Evolutionary conservation across 2,888 invertebrate genomes (phyloP).

Genomic region (Heliconius cydno): DNA sequence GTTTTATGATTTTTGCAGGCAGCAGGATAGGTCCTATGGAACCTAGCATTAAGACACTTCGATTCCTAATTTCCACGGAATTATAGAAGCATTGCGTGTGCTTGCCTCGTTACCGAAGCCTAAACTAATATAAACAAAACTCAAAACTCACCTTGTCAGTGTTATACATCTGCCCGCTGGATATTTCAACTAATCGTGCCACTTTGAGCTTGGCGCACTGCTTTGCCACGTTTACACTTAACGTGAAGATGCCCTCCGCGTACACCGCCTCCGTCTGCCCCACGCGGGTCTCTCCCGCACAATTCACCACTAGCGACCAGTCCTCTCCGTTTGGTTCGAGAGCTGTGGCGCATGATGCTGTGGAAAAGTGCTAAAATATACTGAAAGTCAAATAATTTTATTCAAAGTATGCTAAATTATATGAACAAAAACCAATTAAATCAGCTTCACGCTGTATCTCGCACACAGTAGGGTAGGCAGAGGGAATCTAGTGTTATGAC

Average conservation of each 20-base stretch:
- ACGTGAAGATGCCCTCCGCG: constrained; percentile 92
- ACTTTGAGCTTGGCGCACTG: constrained; percentile 88
- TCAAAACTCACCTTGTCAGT: constrained; percentile 87
- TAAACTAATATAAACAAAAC: background rate
- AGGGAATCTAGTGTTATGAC: background rate
- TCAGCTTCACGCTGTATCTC: too few relatives aligned
- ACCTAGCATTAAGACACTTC: too few relatives aligned
- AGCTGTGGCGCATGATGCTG: constrained; percentile 92
- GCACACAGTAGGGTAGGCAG: too few relatives aligned
- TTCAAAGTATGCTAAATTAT: too few relatives aligned
- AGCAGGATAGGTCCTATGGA: too few relatives aligned
- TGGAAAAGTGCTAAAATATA: constrained; percentile 50
- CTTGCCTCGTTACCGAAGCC: too few relatives aligned
- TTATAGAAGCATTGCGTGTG: too few relatives aligned
- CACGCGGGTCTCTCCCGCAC: constrained; percentile 95
- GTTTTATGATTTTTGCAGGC: too few relatives aligned
- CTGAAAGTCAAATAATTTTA: too few relatives aligned
- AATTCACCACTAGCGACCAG: constrained; percentile 93
- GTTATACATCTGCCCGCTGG: constrained; percentile 91
- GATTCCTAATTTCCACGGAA: too few relatives aligned
- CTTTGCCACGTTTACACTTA: constrained; percentile 92
- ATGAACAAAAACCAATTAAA: too few relatives aligned
- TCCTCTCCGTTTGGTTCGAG: constrained; percentile 84
- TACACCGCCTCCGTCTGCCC: constrained; percentile 96
- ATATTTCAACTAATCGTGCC: constrained; percentile 91